Percentiles rank a stretch among this genome's conserved stretches.
Conservation (phyloP, 2,888 invertebrate species). For the Microctonus aethiopoides region DNA sequence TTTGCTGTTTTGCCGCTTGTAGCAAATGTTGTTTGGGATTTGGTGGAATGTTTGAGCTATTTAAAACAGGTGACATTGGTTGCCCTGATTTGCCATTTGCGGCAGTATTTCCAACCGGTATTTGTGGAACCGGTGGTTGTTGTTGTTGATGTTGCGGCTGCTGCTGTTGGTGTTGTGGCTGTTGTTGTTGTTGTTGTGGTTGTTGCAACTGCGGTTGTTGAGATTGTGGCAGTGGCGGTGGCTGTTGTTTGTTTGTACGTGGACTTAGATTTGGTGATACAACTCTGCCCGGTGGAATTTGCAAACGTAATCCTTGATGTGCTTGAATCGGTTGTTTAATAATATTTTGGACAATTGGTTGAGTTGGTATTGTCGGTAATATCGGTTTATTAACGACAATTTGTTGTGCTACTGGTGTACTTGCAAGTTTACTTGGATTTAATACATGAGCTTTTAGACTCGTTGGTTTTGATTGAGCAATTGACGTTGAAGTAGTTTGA, state of each 20-base stretch:
- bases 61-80: slow-evolving; percentile 63
- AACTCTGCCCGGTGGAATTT: slow-evolving; percentile 56
- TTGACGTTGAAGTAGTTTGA: slow-evolving; percentile 37
- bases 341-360: slow-evolving; percentile 56
- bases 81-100: slow-evolving; percentile 57
- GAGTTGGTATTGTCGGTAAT: slow-evolving; percentile 50
- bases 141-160: background rate
- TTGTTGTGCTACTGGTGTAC: slow-evolving; percentile 44
- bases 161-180: background rate
- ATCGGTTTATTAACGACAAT: slow-evolving; percentile 55
- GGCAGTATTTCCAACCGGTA: slow-evolving; percentile 43
- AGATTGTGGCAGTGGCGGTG: background rate
- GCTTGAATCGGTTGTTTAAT: slow-evolving; percentile 57
- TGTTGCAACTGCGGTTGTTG: background rate
- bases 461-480: slow-evolving; percentile 65
- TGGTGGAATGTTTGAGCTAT: slow-evolving; percentile 58
- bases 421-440: slow-evolving; percentile 64
- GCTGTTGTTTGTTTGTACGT: slow-evolving; percentile 47
- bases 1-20: slow-evolving; percentile 63
- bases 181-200: background rate
- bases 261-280: slow-evolving; percentile 60
- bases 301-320: slow-evolving; percentile 56
- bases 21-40: slow-evolving; percentile 68
- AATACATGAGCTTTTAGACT: slow-evolving; percentile 75
- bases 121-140: slow-evolving; percentile 1